Conservation (phyloP, 2,797 vertebrate species). For the Crocodylus rhombifer region DNA sequence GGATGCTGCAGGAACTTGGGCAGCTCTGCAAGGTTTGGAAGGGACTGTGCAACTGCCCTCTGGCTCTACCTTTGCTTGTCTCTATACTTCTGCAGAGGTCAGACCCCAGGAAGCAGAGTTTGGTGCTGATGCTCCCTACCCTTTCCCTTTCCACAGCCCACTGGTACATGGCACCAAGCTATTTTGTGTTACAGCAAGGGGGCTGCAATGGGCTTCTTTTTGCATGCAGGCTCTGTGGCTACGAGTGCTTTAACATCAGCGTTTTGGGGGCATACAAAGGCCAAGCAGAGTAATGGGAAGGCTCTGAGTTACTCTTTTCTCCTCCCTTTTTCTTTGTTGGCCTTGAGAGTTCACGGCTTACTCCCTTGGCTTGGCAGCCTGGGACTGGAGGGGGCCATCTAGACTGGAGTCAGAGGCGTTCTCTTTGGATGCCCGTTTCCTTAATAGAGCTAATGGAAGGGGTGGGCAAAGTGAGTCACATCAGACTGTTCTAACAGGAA, state of each 20-base stretch:
- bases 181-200: not conserved
- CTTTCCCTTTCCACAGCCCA: not conserved
- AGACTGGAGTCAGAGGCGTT: not conserved
- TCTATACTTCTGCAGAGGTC: not conserved
- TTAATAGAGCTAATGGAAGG: not conserved
- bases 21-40: not conserved
- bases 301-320: not conserved
- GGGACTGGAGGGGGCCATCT: conserved; percentile 38
- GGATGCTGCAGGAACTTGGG: not conserved
- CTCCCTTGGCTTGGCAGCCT: not conserved
- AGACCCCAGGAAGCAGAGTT: not conserved
- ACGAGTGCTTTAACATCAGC: not conserved
- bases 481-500: accelerated
- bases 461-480: not conserved
- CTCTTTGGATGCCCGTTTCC: not conserved
- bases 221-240: not conserved
- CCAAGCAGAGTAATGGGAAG: not conserved
- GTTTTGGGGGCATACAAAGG: not conserved
- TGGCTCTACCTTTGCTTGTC: not conserved
- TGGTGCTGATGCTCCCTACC: not conserved
- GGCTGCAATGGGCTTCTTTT: not conserved
- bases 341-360: not conserved
- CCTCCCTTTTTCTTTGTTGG: not conserved
- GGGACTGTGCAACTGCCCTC: not conserved
- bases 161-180: not conserved